These are phyloP conservation scores for Diceros bicornis DNA, from an alignment of 2,797 vertebrate species.

Conservation along the genomic window DNA sequence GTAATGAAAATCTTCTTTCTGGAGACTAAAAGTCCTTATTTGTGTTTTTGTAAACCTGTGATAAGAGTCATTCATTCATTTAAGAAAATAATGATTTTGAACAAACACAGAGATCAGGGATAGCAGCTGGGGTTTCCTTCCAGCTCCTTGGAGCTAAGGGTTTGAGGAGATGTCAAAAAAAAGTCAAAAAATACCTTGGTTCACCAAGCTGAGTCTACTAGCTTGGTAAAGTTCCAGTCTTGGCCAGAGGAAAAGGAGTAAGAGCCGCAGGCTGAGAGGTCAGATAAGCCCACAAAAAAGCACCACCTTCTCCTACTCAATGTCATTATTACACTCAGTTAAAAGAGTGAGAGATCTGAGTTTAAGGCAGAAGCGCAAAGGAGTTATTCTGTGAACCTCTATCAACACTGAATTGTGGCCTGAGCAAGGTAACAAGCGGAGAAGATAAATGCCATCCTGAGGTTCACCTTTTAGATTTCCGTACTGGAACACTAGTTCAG, in stretches of 20 bases:
- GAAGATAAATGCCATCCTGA: conserved; percentile 49
- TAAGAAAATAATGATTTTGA: neutral
- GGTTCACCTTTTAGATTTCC: conserved; percentile 59
- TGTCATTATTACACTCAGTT: neutral
- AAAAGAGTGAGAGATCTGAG: conserved; percentile 10
- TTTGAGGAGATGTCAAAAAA: neutral
- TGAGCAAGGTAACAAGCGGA: conserved; percentile 28
- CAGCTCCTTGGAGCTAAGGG: neutral
- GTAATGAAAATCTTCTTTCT: neutral
- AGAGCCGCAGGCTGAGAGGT: neutral
- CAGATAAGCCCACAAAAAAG: rapidly evolving
- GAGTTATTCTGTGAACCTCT: neutral
- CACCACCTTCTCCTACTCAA: neutral
- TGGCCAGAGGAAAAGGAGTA: neutral
- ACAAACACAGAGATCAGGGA: neutral
- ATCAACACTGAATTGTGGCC: neutral
- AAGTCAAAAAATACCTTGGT: neutral
- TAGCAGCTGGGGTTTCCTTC: neutral
- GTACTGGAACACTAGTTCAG: conserved; percentile 64
- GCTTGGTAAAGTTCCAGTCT: neutral
- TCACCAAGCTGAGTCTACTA: neutral
- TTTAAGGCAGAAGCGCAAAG: neutral
- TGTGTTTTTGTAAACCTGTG: neutral
- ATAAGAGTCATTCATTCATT: neutral
- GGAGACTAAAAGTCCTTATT: neutral